phyloP scores from a whole-genome alignment of 2,113 vertebrate genomes.

The Antennarius striatus region DNA sequence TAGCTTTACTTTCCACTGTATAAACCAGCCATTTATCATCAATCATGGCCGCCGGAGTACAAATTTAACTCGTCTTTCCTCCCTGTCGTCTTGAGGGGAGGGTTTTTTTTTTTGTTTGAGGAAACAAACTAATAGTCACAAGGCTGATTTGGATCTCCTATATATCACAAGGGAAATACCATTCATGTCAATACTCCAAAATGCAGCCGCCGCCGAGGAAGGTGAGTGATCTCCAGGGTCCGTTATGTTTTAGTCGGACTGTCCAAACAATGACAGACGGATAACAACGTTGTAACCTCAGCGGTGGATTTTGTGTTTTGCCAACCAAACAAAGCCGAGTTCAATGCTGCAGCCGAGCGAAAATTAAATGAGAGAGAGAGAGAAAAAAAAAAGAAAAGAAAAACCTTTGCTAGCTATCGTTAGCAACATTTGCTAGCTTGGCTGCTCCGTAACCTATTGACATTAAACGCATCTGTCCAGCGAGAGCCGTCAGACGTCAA shows the following conservation, averaged over 20 bases:
- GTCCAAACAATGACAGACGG: slow-evolving; percentile 50
- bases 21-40: slow-evolving; percentile 66
- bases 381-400: background rate
- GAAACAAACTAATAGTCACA: slow-evolving; percentile 36
- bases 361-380: background rate
- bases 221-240: slow-evolving; percentile 79
- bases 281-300: slow-evolving; percentile 26
- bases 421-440: slow-evolving; percentile 58
- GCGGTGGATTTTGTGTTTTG: background rate
- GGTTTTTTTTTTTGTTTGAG: slow-evolving; percentile 36
- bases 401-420: slow-evolving; percentile 40
- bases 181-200: slow-evolving; percentile 85
- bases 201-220: slow-evolving; percentile 98
- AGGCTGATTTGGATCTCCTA: slow-evolving; percentile 61
- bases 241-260: slow-evolving; percentile 54
- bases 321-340: background rate
- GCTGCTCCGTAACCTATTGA: slow-evolving; percentile 40
- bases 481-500: slow-evolving; percentile 51
- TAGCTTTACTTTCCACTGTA: slow-evolving; percentile 44
- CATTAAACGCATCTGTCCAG: slow-evolving; percentile 56
- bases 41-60: slow-evolving; percentile 81
- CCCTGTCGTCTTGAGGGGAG: slow-evolving; percentile 54
- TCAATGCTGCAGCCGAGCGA: background rate
- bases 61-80: slow-evolving; percentile 67
- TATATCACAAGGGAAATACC: slow-evolving; percentile 70